A percentile compares a stretch with the other conserved stretches of the same genome.
phyloP scores from a whole-genome alignment of 2,797 vertebrate genomes.

The Ctenopoma multispine region DNA sequence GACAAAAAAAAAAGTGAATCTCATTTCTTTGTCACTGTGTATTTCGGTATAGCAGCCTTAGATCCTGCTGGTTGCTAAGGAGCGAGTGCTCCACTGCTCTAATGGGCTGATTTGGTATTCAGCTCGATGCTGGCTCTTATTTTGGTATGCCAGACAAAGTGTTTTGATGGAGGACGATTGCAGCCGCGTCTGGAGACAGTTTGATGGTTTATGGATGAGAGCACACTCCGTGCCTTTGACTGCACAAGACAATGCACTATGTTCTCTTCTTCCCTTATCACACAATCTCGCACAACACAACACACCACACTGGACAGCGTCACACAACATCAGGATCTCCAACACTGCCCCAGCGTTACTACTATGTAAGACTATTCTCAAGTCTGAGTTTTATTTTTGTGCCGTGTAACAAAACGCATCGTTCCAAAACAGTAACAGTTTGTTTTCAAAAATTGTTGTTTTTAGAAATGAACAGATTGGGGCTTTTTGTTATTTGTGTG shows the following conservation, averaged over 20 bases:
- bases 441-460: conserved; percentile 74
- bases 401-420: conserved; percentile 54
- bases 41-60: conserved; percentile 88
- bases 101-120: conserved; percentile 99
- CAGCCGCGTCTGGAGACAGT: conserved; percentile 98
- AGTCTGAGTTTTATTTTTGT: conserved; percentile 66
- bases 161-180: conserved; percentile 99
- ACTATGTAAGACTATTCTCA: conserved; percentile 52
- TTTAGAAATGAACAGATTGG: conserved; percentile 76
- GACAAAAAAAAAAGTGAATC: conserved; percentile 67
- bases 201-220: conserved; percentile 90
- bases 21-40: conserved; percentile 90
- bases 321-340: conserved; percentile 80
- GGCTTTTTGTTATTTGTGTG: conserved; percentile 62
- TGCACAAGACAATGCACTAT: conserved; percentile 90
- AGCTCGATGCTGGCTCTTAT: conserved; percentile 94
- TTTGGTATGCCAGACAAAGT: conserved; percentile 99
- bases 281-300: conserved; percentile 77
- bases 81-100: conserved; percentile 94
- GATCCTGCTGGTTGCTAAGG: conserved; percentile 97
- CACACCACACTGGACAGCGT: conserved; percentile 76
- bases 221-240: conserved; percentile 93
- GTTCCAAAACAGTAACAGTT: conserved; percentile 63
- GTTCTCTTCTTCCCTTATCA: conserved; percentile 81
- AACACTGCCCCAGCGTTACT: conserved; percentile 61